Base-by-base conservation (phyloP, 1,140 invertebrate genomes). In the Mactra quadrangularis region DNA sequence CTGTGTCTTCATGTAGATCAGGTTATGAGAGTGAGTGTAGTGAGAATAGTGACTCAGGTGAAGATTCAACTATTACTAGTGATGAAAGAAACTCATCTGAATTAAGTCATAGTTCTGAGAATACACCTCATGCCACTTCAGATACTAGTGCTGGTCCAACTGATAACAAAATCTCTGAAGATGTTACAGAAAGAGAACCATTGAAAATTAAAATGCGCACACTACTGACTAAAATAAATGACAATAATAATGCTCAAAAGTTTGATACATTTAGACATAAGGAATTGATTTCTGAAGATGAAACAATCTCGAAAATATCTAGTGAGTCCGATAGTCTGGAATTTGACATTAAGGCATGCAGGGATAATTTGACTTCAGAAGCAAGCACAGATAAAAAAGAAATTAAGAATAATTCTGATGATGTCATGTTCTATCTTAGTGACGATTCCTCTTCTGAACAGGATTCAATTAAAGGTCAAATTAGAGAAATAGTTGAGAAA, bases 131-230 rank as follows among this genome's bases (percentile, higher is more conserved):
- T 7, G 4, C 53, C n/a, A 41, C 6, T 6, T 6, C 38, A 41
- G n/a, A n/a, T n/a, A 64, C 15, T 64, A 22, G 29, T 45, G 35
- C 45, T 19, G 45, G 9, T 19, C 45, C n/a, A 22, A 50, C 3
- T 47, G 22, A 6, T 50, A 15, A 27, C 13, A 31, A 50, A 68
- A 3, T 22, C 15, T n/a, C n/a, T n/a, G n/a, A n/a, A n/a, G 25
- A 68, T 3, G 15, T 52, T 31, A 50, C 1, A 3, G 27, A 50
- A 29, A 45, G 74, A 35, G 55, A 50, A 76, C 74, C 74, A 15
- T 45, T 76, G 11, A 76, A 78, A 47, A 78, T 78, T 15, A 78
- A 78, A 38, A 68, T 78, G 52, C 33, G 60, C 22, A 78, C 76
- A 53, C 50, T 78, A n/a, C 35, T 55, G 19, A 53, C 76, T 3